Conservation (phyloP, 2,888 invertebrate genomes). For the Bombylius major region DNA sequence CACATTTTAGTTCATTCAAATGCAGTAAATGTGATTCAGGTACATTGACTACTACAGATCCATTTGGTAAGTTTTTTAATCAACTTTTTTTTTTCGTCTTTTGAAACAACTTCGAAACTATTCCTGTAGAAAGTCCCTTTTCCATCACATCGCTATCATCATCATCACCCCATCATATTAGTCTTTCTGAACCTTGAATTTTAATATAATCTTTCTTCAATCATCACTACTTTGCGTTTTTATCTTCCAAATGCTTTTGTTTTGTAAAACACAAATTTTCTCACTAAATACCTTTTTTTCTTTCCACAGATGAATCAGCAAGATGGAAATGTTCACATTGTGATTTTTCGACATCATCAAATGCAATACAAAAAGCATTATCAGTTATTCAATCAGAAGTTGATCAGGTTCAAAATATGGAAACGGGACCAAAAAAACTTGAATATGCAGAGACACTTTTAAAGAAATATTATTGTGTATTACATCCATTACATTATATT, state of each 20-base stretch:
- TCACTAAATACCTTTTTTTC: too few species aligned
- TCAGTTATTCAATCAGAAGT: conserved; percentile 54
- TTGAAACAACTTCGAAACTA: neutral
- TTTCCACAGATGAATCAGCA: conserved; percentile 18
- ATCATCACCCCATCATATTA: too few species aligned
- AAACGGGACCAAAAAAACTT: conserved; percentile 46
- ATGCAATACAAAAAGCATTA: conserved; percentile 49
- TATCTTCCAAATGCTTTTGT: too few species aligned
- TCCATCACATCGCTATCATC: too few species aligned
- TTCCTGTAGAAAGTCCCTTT: too few species aligned
- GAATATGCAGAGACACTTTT: conserved; percentile 51
- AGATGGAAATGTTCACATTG: conserved; percentile 41
- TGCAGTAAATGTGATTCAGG: conserved; percentile 67
- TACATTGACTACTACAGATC: conserved; percentile 48
- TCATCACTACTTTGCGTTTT: neutral
- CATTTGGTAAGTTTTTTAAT: conserved; percentile 45
- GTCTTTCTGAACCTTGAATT: too few species aligned
- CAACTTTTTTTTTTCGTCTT: neutral
- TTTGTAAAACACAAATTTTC: too few species aligned
- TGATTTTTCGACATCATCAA: conserved; percentile 46
- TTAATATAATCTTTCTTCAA: neutral
- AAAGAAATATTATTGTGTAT: conserved; percentile 50
- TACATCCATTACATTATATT: conserved; percentile 67
- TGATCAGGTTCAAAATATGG: conserved; percentile 47
- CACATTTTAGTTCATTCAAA: conserved; percentile 64